Percentiles rank a stretch among this genome's conserved stretches.
These are phyloP conservation scores for Lepidocyrtinus sp. DNA, from an alignment of 2,888 invertebrate species.

Conservation along the genomic window DNA sequence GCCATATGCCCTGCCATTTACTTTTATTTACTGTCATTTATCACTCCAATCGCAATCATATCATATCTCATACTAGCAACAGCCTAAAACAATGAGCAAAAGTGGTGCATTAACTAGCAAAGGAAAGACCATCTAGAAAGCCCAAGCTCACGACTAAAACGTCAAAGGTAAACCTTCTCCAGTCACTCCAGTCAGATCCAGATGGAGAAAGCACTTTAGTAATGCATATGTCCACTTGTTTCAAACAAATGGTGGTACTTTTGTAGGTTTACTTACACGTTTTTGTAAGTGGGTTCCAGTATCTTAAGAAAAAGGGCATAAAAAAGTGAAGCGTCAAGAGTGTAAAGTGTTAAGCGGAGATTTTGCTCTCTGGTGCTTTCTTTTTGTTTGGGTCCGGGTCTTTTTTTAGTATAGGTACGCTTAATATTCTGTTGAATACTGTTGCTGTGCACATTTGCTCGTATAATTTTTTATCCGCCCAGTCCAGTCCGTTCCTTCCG, in stretches of 20 bases:
- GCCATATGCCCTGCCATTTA: too few species aligned
- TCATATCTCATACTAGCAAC: too few species aligned
- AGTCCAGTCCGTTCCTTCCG: background rate
- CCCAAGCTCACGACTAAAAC: too few species aligned
- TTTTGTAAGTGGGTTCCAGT: background rate
- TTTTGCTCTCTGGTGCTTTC: background rate
- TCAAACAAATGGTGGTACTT: background rate
- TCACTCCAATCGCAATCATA: too few species aligned
- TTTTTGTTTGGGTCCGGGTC: background rate
- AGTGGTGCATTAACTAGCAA: too few species aligned
- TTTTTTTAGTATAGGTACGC: background rate
- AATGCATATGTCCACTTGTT: too few species aligned
- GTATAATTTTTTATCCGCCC: background rate
- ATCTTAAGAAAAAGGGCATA: background rate
- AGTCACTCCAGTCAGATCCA: too few species aligned
- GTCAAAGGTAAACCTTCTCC: too few species aligned
- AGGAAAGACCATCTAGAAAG: too few species aligned
- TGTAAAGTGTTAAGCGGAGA: background rate
- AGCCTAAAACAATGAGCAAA: too few species aligned
- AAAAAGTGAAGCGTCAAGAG: background rate
- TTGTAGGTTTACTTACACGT: constrained; percentile 1
- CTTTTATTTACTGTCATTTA: too few species aligned
- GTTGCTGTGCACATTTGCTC: constrained; percentile 14
- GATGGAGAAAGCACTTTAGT: too few species aligned
- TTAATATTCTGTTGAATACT: constrained; percentile 3